Conservation (phyloP, 2,113 vertebrate genomes). For the Phalacrocorax aristotelis region DNA sequence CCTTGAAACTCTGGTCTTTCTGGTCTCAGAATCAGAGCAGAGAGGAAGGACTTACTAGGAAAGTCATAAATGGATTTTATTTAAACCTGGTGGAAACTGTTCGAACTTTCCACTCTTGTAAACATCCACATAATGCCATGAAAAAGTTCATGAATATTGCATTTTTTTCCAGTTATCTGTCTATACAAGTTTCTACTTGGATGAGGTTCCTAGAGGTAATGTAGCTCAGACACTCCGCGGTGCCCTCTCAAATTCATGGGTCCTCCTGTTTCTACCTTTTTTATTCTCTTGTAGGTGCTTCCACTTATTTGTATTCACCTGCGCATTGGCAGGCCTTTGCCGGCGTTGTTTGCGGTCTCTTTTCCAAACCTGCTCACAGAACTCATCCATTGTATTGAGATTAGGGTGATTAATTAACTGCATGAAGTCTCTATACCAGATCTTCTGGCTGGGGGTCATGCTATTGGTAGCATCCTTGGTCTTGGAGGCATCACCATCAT, state of each 20-base stretch:
- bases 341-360: slow-evolving; percentile 91
- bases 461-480: slow-evolving; percentile 73
- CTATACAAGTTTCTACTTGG: slow-evolving; percentile 80
- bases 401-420: slow-evolving; percentile 95
- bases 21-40: slow-evolving; percentile 36
- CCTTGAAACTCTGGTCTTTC: slow-evolving; percentile 51
- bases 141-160: slow-evolving; percentile 82
- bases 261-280: slow-evolving; percentile 97
- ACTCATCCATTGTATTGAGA: slow-evolving; percentile 94
- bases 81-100: slow-evolving; percentile 72
- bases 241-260: slow-evolving; percentile 96
- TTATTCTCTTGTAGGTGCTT: slow-evolving; percentile 97
- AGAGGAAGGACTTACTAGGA: slow-evolving; percentile 55
- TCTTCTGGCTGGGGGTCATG: slow-evolving; percentile 85
- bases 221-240: slow-evolving; percentile 93
- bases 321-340: slow-evolving; percentile 82
- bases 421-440: slow-evolving; percentile 99
- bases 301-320: slow-evolving; percentile 88
- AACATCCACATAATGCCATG: slow-evolving; percentile 87
- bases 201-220: slow-evolving; percentile 80
- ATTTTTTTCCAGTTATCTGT: slow-evolving; percentile 85
- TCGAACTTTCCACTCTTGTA: slow-evolving; percentile 79
- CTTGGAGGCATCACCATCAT: slow-evolving; percentile 73
- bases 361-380: slow-evolving; percentile 99
- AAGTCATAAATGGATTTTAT: slow-evolving; percentile 73